Evolutionary conservation across 1,140 invertebrate genomes (phyloP).

Genomic region (Psilanteris sp.): DNA sequence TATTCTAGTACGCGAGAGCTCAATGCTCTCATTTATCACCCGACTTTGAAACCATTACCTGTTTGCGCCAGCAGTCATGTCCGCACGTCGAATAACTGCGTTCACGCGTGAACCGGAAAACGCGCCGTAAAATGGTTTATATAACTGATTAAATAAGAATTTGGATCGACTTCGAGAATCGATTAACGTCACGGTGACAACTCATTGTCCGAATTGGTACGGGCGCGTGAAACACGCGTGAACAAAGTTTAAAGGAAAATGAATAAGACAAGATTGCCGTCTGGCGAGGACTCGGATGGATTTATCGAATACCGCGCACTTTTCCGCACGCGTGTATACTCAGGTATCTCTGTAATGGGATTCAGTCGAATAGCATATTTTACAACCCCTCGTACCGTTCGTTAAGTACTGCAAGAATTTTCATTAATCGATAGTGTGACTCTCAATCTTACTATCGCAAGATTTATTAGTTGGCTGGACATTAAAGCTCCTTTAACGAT

Average conservation of each 20-base stretch:
- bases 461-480: conserved; percentile 50
- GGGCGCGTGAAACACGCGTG: conserved; percentile 30
- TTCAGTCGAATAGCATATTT: conserved; percentile 43
- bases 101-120: no score
- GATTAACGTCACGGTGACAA: no score
- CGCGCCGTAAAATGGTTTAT: no score
- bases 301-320: conserved; percentile 43
- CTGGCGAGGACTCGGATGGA: conserved; percentile 26
- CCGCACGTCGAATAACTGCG: no score
- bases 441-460: conserved; percentile 57
- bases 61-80: no score
- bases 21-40: conserved; percentile 18
- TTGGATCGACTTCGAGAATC: no score
- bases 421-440: conserved; percentile 53
- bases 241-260: conserved; percentile 38
- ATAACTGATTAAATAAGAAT: no score
- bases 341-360: conserved; percentile 5
- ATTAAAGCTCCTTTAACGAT: conserved; percentile 36
- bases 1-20: conserved; percentile 14
- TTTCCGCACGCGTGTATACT: conserved; percentile 32
- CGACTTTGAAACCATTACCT: no score
- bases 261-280: conserved; percentile 27
- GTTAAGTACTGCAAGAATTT: conserved; percentile 61
- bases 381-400: conserved; percentile 35
- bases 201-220: no score